Evolutionary conservation across 2,888 invertebrate species (phyloP).

Genomic region (Diaperis boleti): DNA sequence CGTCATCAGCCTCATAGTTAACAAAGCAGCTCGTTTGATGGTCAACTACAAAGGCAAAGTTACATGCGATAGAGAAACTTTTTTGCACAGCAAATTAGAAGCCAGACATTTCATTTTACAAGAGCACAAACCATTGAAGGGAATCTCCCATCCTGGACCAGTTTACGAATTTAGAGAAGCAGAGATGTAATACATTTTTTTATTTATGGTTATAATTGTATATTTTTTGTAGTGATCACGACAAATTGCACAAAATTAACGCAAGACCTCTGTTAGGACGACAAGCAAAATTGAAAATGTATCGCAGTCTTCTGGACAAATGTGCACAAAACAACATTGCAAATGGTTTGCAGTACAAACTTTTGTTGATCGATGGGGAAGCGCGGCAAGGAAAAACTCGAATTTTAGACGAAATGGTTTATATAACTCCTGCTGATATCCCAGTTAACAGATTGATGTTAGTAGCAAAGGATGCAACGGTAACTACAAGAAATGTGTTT

Average conservation of each 20-base stretch:
- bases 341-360: constrained; percentile 42
- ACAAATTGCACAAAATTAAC: constrained; percentile 54
- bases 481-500: too few species aligned
- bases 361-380: constrained; percentile 68
- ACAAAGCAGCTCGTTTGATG: constrained; percentile 80
- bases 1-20: constrained; percentile 78
- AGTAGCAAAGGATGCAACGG: too few species aligned
- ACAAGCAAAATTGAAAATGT: constrained; percentile 59
- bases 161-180: constrained; percentile 72
- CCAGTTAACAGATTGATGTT: constrained; percentile 63
- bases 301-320: constrained; percentile 28
- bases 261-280: constrained; percentile 67
- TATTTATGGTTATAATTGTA: neutral
- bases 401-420: constrained; percentile 71
- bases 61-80: constrained; percentile 76
- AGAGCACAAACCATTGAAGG: constrained; percentile 71
- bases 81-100: constrained; percentile 74
- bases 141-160: constrained; percentile 73
- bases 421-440: constrained; percentile 63
- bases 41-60: constrained; percentile 72
- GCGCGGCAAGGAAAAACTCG: constrained; percentile 73
- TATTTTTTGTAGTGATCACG: constrained; percentile 50
- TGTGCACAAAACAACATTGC: too few species aligned
- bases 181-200: constrained; percentile 38
- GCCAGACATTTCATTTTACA: constrained; percentile 72